A percentile compares a stretch with the other conserved stretches of the same genome.
Evolutionary conservation across 2,888 invertebrate genomes (phyloP).

Genomic region (Eumacrocentrus americanus): DNA sequence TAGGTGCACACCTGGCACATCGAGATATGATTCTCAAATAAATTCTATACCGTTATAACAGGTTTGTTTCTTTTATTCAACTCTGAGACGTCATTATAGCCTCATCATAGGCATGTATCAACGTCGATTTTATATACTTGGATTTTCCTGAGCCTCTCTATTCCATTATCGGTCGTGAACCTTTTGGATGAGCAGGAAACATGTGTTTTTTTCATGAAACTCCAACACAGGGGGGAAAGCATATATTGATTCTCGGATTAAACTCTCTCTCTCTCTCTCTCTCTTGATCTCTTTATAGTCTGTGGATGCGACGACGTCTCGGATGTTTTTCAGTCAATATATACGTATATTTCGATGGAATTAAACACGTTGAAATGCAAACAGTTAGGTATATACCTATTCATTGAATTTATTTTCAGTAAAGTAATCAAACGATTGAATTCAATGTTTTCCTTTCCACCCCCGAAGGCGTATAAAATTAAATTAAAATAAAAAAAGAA

Average conservation of each 20-base stretch:
- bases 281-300: background rate
- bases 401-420: background rate
- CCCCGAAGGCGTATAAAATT: background rate
- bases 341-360: background rate
- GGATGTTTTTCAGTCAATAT: background rate
- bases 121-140: conserved; percentile 6
- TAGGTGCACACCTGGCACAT: too few species aligned
- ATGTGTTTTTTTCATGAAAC: background rate
- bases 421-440: background rate
- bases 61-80: too few species aligned
- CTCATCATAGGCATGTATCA: too few species aligned
- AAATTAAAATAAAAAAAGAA: background rate
- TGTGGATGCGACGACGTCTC: background rate
- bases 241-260: conserved; percentile 17
- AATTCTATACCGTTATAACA: background rate
- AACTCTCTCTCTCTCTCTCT: background rate
- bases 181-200: conserved; percentile 10
- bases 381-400: background rate
- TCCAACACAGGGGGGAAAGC: background rate
- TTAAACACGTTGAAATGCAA: background rate
- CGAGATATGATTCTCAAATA: too few species aligned
- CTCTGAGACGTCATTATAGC: too few species aligned
- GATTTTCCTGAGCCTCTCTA: conserved; percentile 14
- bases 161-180: conserved; percentile 34
- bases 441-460: background rate